Conservation (phyloP, 2,888 invertebrate genomes). For the Heterodera filipjevi region DNA sequence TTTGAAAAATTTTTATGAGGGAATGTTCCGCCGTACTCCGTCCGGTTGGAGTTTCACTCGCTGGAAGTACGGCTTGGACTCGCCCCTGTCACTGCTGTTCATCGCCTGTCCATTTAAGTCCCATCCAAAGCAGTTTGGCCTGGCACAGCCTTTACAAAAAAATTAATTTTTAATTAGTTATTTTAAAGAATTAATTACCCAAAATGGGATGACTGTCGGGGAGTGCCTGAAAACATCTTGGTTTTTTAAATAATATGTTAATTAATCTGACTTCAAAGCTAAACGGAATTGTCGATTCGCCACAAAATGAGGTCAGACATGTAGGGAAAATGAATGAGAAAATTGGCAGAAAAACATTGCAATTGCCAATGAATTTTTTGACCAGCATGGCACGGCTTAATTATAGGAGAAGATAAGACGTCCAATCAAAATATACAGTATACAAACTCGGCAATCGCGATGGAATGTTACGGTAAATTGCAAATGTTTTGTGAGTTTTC, state of each 20-base stretch:
- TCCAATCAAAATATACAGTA: not conserved
- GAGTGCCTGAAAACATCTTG: slow-evolving; percentile 30
- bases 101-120: slow-evolving; percentile 47
- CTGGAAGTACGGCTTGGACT: slow-evolving; percentile 53
- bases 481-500: not conserved
- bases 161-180: slow-evolving; percentile 12
- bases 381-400: not conserved
- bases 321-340: not conserved
- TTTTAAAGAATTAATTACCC: slow-evolving; percentile 16
- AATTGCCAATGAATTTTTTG: not conserved
- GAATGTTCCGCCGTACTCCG: slow-evolving; percentile 47
- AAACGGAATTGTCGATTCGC: slow-evolving; percentile 47
- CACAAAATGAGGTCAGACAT: slow-evolving; percentile 45
- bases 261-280: slow-evolving; percentile 43
- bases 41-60: slow-evolving; percentile 48
- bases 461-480: not conserved
- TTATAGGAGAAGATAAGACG: not conserved
- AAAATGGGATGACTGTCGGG: slow-evolving; percentile 45
- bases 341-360: not conserved
- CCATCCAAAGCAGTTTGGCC: slow-evolving; percentile 63
- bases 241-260: not conserved
- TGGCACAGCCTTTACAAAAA: slow-evolving; percentile 52
- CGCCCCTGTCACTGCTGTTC: slow-evolving; percentile 29
- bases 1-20: too few relatives aligned
- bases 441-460: not conserved